These are phyloP conservation scores for Rhinopomastus cyanomelas DNA, from an alignment of 2,113 vertebrate species.

Conservation along the genomic window DNA sequence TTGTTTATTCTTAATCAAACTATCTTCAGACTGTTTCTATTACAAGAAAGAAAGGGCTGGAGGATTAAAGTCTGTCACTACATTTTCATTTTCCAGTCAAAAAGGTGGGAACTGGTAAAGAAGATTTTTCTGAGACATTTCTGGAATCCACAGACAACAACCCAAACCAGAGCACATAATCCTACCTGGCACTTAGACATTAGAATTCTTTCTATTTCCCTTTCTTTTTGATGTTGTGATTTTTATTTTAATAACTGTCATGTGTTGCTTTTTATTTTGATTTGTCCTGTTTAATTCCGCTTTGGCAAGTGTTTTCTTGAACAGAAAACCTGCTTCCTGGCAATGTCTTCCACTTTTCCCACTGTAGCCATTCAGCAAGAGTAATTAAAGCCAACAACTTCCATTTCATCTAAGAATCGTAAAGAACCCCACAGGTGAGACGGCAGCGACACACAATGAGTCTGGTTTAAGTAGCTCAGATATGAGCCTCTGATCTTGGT, in stretches of 20 bases:
- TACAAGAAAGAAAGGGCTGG: background rate
- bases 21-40: background rate
- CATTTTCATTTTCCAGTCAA: background rate
- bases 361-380: background rate
- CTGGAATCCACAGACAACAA: background rate
- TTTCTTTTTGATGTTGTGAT: background rate
- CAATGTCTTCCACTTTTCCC: background rate
- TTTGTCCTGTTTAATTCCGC: background rate
- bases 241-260: background rate
- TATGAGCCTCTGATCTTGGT: constrained; percentile 25
- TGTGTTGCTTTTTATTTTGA: background rate
- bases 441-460: background rate
- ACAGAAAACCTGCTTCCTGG: background rate
- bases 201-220: background rate
- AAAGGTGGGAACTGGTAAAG: background rate
- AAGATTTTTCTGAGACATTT: background rate
- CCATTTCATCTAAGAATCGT: background rate
- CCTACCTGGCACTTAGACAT: background rate
- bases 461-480: constrained; percentile 11
- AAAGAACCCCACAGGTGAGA: constrained; percentile 25
- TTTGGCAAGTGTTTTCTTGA: background rate
- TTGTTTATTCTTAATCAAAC: constrained; percentile 16
- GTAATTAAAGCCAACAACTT: constrained; percentile 31
- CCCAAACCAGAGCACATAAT: background rate
- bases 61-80: background rate